Evolutionary conservation across 2,888 invertebrate species (phyloP).

Genomic region (Macropis europaea): DNA sequence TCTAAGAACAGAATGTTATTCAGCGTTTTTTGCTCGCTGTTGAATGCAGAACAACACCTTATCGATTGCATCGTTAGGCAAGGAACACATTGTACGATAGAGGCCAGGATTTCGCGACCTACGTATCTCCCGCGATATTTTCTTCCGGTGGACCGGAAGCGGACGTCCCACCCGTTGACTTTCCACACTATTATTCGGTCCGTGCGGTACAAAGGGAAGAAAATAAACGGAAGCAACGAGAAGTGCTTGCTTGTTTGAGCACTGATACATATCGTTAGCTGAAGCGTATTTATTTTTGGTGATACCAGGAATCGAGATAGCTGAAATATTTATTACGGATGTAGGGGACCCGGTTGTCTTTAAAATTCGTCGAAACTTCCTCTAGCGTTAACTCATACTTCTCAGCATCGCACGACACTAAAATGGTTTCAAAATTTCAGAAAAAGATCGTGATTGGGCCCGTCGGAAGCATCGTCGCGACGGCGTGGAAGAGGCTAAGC

Average conservation of each 20-base stretch:
- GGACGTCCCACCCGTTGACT: neutral
- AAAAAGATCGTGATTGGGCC: too few relatives aligned
- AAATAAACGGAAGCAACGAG: neutral
- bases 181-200: neutral
- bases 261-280: neutral
- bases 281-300: slow-evolving; percentile 25
- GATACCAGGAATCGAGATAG: slow-evolving; percentile 15
- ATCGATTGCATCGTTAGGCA: too few relatives aligned
- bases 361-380: slow-evolving; percentile 2
- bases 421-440: too few relatives aligned
- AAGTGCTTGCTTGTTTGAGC: neutral
- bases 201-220: neutral
- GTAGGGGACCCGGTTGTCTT: slow-evolving; percentile 4
- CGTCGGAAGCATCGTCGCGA: too few relatives aligned
- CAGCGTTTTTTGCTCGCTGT: too few relatives aligned
- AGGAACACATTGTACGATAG: too few relatives aligned
- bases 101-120: slow-evolving; percentile 15
- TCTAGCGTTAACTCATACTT: neutral
- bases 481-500: too few relatives aligned
- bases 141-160: neutral
- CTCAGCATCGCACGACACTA: neutral
- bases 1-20: too few relatives aligned
- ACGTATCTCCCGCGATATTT: slow-evolving; percentile 25
- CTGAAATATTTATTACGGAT: slow-evolving; percentile 14
- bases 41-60: too few relatives aligned